Conservation (phyloP, 2,113 vertebrate species). For the Hoplias malabaricus region DNA sequence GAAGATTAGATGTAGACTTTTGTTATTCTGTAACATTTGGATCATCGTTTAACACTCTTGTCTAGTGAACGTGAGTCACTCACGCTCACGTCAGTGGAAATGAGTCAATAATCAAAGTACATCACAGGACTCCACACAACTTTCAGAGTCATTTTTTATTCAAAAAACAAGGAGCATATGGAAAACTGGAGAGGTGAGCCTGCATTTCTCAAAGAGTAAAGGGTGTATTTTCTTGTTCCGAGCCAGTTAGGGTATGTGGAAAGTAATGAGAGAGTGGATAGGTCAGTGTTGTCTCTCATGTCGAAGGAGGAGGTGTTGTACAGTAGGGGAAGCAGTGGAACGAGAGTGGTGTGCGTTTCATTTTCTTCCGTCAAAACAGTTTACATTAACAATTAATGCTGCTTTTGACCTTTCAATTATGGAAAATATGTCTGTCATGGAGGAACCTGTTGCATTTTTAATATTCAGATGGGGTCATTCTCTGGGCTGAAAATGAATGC, state of each 20-base stretch:
- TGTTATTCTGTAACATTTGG: slow-evolving; percentile 12
- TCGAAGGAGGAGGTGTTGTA: background rate
- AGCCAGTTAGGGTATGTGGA: background rate
- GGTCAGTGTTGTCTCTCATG: slow-evolving; percentile 18
- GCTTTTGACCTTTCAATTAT: slow-evolving; percentile 65
- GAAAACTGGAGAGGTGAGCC: slow-evolving; percentile 2
- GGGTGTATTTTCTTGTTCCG: background rate
- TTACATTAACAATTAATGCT: slow-evolving; percentile 60
- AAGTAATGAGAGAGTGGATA: background rate
- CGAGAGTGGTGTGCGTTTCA: slow-evolving; percentile 31
- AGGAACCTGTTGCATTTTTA: slow-evolving; percentile 62
- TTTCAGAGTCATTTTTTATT: slow-evolving; percentile 1
- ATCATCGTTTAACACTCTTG: slow-evolving; percentile 8
- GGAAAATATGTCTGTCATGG: slow-evolving; percentile 59
- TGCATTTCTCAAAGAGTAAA: slow-evolving; percentile 18
- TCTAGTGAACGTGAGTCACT: slow-evolving; percentile 24
- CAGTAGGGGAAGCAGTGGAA: slow-evolving; percentile 14
- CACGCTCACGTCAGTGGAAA: slow-evolving; percentile 12
- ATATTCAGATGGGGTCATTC: slow-evolving; percentile 53
- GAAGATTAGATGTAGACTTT: background rate
- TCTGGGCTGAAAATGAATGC: slow-evolving; percentile 48
- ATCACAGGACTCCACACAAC: background rate
- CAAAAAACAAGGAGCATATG: background rate
- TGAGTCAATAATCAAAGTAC: slow-evolving; percentile 28
- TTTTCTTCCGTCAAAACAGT: slow-evolving; percentile 38